A percentile compares a stretch with the other conserved stretches of the same genome.
phyloP scores from a whole-genome alignment of 1,140 invertebrate species.

The Holotrichia oblita region DNA sequence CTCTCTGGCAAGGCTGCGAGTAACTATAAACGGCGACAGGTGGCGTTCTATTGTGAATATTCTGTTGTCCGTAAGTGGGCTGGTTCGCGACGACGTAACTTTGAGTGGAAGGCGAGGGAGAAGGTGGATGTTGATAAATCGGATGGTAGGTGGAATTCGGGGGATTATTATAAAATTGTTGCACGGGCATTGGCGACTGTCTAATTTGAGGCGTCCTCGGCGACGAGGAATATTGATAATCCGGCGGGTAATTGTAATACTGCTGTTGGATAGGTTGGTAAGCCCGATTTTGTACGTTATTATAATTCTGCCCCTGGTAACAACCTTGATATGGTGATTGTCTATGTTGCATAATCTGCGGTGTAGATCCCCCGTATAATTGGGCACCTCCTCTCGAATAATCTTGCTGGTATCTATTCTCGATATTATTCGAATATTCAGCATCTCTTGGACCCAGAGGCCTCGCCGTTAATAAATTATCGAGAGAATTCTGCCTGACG shows the following conservation, averaged over 20 bases:
- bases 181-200: conserved; percentile 45
- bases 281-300: conserved; percentile 4
- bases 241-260: conserved; percentile 37
- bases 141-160: conserved; percentile 29
- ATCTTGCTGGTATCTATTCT: background rate
- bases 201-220: conserved; percentile 40
- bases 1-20: conserved; percentile 45
- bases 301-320: background rate
- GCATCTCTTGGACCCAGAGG: background rate
- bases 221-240: conserved; percentile 19
- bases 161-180: conserved; percentile 21
- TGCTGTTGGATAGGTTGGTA: conserved; percentile 29
- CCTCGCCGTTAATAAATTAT: conserved; percentile 47
- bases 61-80: background rate
- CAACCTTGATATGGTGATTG: conserved; percentile 23
- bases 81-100: conserved; percentile 8
- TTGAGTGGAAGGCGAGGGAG: conserved; percentile 52
- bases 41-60: background rate
- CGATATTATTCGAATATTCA: background rate
- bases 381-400: background rate
- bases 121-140: conserved; percentile 54
- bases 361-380: conserved; percentile 14
- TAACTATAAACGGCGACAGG: background rate
- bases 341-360: conserved; percentile 24
- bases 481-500: conserved; percentile 50